These are phyloP conservation scores for Furcula furcula DNA, from an alignment of 2,888 invertebrate species.

Conservation along the genomic window DNA sequence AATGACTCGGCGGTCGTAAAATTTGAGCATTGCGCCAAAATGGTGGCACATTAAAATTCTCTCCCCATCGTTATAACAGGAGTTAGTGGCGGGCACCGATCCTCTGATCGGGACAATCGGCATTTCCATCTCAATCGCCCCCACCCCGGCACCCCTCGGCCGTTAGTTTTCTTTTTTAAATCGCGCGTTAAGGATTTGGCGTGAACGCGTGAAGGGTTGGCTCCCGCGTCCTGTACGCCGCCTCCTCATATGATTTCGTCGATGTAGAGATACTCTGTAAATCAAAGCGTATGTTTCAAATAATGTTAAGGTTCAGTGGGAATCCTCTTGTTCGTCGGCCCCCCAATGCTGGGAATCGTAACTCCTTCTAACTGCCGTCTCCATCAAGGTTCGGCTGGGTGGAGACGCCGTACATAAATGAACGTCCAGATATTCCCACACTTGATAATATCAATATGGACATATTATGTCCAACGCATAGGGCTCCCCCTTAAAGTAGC, in stretches of 20 bases:
- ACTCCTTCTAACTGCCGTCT: no score
- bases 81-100: slow-evolving; percentile 72
- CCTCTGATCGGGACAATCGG: slow-evolving; percentile 68
- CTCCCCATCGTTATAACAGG: slow-evolving; percentile 79
- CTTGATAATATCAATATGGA: no score
- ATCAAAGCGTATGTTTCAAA: no score
- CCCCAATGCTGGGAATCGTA: no score
- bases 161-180: slow-evolving; percentile 81
- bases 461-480: no score
- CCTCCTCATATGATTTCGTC: slow-evolving; percentile 59
- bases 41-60: slow-evolving; percentile 82
- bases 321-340: no score
- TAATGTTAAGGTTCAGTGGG: no score
- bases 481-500: no score
- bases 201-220: slow-evolving; percentile 77
- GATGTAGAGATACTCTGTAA: neutral
- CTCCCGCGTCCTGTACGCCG: slow-evolving; percentile 40
- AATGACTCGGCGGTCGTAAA: slow-evolving; percentile 79
- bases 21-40: slow-evolving; percentile 82
- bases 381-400: no score
- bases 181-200: slow-evolving; percentile 80
- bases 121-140: slow-evolving; percentile 76
- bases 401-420: no score
- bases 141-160: slow-evolving; percentile 46
- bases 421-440: no score